phyloP scores from a whole-genome alignment of 2,113 vertebrate genomes.

The Bubo blakistoni region DNA sequence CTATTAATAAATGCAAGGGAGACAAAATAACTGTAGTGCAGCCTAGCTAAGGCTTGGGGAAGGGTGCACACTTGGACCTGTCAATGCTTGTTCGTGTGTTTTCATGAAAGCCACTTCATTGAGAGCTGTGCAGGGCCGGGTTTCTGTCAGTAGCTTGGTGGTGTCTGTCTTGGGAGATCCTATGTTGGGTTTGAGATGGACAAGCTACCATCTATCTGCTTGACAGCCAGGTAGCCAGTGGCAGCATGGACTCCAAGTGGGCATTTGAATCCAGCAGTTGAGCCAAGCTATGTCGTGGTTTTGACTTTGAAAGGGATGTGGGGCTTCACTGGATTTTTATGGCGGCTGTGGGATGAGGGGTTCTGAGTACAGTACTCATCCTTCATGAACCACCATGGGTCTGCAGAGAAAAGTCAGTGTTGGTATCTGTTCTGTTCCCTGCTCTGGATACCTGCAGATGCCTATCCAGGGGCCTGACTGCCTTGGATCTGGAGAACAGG shows the following conservation, averaged over 20 bases:
- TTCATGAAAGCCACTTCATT: fast-evolving
- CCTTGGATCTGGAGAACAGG: background rate
- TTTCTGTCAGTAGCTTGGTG: background rate
- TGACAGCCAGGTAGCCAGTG: background rate
- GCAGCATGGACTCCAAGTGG: fast-evolving
- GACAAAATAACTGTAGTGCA: background rate
- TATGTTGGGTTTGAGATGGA: background rate
- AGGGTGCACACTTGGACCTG: background rate
- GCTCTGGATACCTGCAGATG: background rate
- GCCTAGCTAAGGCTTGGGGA: background rate
- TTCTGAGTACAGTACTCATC: fast-evolving
- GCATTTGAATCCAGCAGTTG: background rate
- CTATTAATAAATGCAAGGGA: background rate
- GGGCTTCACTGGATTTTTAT: background rate
- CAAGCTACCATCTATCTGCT: fast-evolving
- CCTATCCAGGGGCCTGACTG: background rate
- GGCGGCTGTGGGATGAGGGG: background rate
- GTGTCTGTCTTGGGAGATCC: background rate
- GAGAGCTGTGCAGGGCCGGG: fast-evolving
- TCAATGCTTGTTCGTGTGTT: fast-evolving
- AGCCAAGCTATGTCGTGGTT: fast-evolving
- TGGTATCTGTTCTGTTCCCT: background rate
- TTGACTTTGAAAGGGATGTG: background rate
- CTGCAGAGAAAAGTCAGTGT: background rate
- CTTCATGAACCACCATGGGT: fast-evolving